These are phyloP conservation scores for Neocrepidodera transversa DNA, from an alignment of 2,888 invertebrate species.

Conservation along the genomic window DNA sequence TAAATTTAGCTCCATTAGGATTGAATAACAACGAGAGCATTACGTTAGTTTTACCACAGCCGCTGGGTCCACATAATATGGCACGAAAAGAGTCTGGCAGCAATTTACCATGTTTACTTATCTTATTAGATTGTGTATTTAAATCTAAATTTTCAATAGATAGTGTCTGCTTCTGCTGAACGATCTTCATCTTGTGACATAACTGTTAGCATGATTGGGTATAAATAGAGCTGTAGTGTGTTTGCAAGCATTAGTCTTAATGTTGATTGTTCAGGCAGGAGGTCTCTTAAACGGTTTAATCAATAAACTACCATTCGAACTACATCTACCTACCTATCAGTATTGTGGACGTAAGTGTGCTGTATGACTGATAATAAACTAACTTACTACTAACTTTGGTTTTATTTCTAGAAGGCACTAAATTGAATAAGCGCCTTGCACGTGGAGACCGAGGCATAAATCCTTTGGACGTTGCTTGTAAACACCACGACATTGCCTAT, in stretches of 20 bases:
- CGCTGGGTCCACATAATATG: slow-evolving; percentile 28
- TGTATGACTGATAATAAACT: no score
- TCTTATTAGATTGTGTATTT: not conserved
- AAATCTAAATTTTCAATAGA: not conserved
- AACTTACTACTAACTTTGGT: not conserved
- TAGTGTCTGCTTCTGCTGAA: not conserved
- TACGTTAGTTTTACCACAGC: slow-evolving; percentile 33
- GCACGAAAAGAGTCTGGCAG: slow-evolving; percentile 26
- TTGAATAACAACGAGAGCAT: slow-evolving; percentile 24
- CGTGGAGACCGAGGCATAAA: slow-evolving; percentile 53
- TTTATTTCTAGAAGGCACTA: no score
- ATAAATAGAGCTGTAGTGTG: not conserved
- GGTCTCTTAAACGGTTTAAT: slow-evolving; percentile 35
- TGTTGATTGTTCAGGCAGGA: no score
- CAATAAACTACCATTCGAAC: slow-evolving; percentile 38
- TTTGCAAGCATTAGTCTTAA: no score
- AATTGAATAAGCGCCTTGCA: slow-evolving; percentile 44
- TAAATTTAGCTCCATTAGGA: slow-evolving; percentile 29
- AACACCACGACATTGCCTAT: slow-evolving; percentile 53
- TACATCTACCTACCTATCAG: slow-evolving; percentile 40
- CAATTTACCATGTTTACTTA: slow-evolving; percentile 26
- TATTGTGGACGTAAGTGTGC: slow-evolving; percentile 42
- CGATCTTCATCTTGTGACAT: not conserved
- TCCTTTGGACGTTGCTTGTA: slow-evolving; percentile 47
- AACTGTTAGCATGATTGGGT: not conserved